Evolutionary conservation across 2,113 vertebrate species (phyloP), one percentile per base, ranked within the genome.

Genomic region (Reinhardtius hippoglossoides): DNA sequence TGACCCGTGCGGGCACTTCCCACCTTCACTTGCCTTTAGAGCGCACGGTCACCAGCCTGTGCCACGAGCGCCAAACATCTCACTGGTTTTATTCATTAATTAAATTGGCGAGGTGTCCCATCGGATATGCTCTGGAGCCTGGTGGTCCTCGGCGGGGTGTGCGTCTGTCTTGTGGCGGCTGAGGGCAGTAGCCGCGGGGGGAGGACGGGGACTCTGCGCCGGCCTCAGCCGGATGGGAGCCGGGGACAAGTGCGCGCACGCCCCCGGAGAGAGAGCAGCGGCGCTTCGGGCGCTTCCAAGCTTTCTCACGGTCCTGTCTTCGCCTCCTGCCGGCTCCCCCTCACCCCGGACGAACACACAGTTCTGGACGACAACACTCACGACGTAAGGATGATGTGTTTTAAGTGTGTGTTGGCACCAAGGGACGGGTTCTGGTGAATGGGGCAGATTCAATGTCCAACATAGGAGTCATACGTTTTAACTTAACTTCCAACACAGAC

Each of bases 351-450:
- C 9, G 92, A 94, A 18, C 86, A 88, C 65, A 2, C 2, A 26
- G 79, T 88, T 18, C 85, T 95, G 81, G 89, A 92, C 48, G 46
- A 88, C 24, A 94, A 92, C 9, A 95, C 91, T 0, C 91, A 94
- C 2, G 94, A 95, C 93, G 95, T 95, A 76, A 92, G 88, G 46
- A 23, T 48, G 26, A 42, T 50, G 35, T 26, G 16, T 21, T 12
- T 9, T 15, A 2, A 3, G 52, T 55, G n/a, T 55, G 31, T 40
- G 9, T 6, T 31, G 31, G 31, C 31, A 31, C 31, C 31, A 31
- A 7, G 31, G 31, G 31, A n/a, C 0, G 59, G 10, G 6, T 9
- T 15, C 35, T 57, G 13, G 40, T 44, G 16, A 55, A 18, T 3
- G 23, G 23, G 26, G 12, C 18, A 55, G 14, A 16, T 15, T 21